Percentiles rank a stretch among this genome's conserved stretches.
These are phyloP conservation scores for Halcyon chelicuti DNA, from an alignment of 2,797 vertebrate species.

Conservation along the genomic window DNA sequence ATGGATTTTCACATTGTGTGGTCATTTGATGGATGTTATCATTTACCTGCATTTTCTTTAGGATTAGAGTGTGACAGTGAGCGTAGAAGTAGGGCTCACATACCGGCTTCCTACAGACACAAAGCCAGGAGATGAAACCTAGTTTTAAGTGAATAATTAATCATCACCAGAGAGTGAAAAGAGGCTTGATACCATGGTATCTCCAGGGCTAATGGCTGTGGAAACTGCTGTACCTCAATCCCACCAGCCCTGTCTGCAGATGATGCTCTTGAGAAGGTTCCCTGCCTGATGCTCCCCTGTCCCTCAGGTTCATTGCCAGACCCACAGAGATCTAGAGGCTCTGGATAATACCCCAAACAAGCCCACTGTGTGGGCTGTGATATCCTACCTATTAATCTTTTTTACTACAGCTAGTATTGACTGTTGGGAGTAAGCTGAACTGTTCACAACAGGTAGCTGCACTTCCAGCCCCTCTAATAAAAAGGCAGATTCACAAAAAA, in stretches of 20 bases:
- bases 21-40: slow-evolving; percentile 24
- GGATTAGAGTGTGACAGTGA: not conserved
- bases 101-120: not conserved
- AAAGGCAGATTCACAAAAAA: not conserved
- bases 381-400: not conserved
- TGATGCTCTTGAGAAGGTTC: not conserved
- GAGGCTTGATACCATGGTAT: not conserved
- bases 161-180: not conserved
- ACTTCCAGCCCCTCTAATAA: not conserved
- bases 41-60: slow-evolving; percentile 18
- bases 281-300: not conserved
- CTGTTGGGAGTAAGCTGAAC: not conserved
- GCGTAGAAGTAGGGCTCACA: not conserved
- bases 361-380: not conserved
- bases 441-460: not conserved
- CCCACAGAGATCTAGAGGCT: not conserved
- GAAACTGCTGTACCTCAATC: not conserved
- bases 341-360: not conserved
- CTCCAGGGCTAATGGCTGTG: not conserved
- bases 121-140: not conserved
- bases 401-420: not conserved
- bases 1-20: slow-evolving; percentile 22
- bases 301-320: not conserved
- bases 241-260: not conserved
- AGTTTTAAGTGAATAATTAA: slow-evolving; percentile 19